Evolutionary conservation across 2,888 invertebrate species (phyloP).

Genomic region (Dorcus hopei): DNA sequence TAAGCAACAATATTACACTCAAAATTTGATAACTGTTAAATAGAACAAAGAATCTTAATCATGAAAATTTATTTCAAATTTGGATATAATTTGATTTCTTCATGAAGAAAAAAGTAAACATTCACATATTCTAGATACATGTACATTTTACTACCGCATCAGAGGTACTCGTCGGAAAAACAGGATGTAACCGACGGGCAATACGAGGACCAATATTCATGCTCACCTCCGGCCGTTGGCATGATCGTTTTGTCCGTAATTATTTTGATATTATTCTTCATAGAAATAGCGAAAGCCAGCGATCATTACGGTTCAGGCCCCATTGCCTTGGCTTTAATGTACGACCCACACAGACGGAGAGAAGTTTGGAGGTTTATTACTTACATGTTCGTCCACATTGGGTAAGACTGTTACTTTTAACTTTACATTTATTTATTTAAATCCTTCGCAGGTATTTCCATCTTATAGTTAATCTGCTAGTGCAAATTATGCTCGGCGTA

Average conservation of each 20-base stretch:
- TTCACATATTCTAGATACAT: conserved; percentile 8
- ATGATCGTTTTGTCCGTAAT: conserved; percentile 87
- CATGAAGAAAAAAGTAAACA: too few relatives aligned
- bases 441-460: conserved; percentile 70
- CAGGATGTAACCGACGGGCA: conserved; percentile 9
- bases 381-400: conserved; percentile 96
- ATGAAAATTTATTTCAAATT: too few relatives aligned
- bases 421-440: background rate
- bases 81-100: too few relatives aligned
- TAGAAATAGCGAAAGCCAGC: conserved; percentile 34
- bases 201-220: conserved; percentile 61
- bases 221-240: conserved; percentile 88
- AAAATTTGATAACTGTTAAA: too few relatives aligned
- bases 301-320: conserved; percentile 59
- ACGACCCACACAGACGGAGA: conserved; percentile 78
- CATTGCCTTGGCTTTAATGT: conserved; percentile 78
- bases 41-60: too few relatives aligned
- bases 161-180: background rate
- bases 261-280: conserved; percentile 73
- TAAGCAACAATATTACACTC: too few relatives aligned
- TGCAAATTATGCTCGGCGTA: conserved; percentile 89
- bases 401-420: conserved; percentile 55
- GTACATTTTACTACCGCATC: conserved; percentile 8
- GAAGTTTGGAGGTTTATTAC: conserved; percentile 92
- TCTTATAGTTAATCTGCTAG: conserved; percentile 83